Evolutionary conservation across 2,888 invertebrate genomes (phyloP).

Genomic region (Linnaemya vulpina): DNA sequence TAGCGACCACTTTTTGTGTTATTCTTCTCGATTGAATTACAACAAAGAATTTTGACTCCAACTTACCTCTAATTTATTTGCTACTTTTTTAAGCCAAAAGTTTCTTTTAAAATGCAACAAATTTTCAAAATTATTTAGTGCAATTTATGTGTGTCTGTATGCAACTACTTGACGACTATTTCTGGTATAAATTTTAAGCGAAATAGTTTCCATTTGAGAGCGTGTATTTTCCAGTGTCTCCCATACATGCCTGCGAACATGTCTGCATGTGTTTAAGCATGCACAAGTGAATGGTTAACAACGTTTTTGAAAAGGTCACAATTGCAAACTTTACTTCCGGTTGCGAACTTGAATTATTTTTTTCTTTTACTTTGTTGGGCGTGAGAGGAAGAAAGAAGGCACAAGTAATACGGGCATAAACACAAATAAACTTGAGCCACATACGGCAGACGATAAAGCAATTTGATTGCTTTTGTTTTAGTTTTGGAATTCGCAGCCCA

Average conservation of each 20-base stretch:
- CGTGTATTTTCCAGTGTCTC: neutral
- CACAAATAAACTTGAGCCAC: neutral
- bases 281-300: neutral
- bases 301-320: conserved; percentile 17
- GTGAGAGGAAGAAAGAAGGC: neutral
- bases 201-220: neutral
- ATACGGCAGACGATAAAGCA: neutral
- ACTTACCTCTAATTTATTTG: neutral
- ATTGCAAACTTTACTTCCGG: neutral
- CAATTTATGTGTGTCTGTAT: too few relatives aligned
- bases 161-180: too few relatives aligned
- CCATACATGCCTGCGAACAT: neutral
- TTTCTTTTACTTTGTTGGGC: neutral
- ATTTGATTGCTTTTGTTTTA: neutral
- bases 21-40: too few relatives aligned
- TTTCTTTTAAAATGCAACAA: neutral
- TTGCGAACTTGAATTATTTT: too few relatives aligned
- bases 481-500: neutral
- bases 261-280: neutral
- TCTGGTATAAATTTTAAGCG: neutral
- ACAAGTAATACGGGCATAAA: neutral
- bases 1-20: too few relatives aligned
- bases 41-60: too few relatives aligned
- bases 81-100: neutral
- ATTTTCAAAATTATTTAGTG: too few relatives aligned